Evolutionary conservation across 2,888 invertebrate genomes (phyloP), one percentile per base, ranked within the genome.

Genomic region (Geotrupes spiniger): DNA sequence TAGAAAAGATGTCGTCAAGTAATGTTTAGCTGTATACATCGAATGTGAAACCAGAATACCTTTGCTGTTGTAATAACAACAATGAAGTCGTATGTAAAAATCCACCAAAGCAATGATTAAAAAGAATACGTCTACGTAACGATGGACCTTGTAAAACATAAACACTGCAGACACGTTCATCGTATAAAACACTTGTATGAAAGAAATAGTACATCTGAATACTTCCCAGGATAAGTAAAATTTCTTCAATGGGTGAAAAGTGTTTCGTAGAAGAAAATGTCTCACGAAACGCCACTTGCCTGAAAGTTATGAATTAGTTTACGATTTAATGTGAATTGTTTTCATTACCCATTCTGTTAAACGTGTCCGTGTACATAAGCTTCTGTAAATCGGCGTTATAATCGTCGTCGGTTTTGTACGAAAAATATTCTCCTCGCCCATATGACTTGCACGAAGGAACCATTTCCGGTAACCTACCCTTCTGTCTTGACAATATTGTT

Each of bases 1-100:
- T n/a, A 66, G 31, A 48, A 78, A 77, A 29, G 72, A 64, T 6
- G 74, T 69, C 10, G 6, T 69, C 4, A 78, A 54, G 61, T 78
- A 78, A 54, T 49, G 33, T 15, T 14, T 10, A 25, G 41, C 40
- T n/a, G 49, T 49, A 16, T 49, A 49, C n/a, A 49, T 16, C 1
- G 49, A 42, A 36, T 49, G 49, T 9, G 41, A 45, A 5, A 49
- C 45, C 25, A 44, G 21, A 29, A 49, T 49, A 1, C 49, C 49
- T 9, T 33, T 26, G n/a, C 45, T 40, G 15, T 45, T 49, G 28
- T 45, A 49, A 36, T 48, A 48, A n/a, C 33, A 36, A 16, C 33
- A 39, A n/a, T 49, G 49, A 40, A 49, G 17, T 26, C 45, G 26
- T 1, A 49, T 45, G 17, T 49, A 49, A 25, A 33, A 37, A 25